These are phyloP conservation scores for Heloderma charlesbogerti DNA, from an alignment of 2,113 vertebrate species.

Conservation along the genomic window DNA sequence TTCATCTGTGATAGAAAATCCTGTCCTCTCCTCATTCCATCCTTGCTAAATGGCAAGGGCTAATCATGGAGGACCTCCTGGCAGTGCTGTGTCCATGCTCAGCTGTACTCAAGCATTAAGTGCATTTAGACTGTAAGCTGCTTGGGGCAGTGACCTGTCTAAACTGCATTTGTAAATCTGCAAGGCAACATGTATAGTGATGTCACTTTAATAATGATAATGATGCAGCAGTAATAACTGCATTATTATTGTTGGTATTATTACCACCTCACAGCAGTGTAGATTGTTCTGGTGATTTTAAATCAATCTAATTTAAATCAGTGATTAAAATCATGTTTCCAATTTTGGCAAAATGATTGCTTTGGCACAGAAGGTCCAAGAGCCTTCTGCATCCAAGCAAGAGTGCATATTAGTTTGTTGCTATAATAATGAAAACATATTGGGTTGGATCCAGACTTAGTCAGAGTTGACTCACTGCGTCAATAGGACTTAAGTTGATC, in stretches of 20 bases:
- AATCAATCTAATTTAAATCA: background rate
- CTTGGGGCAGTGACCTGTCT: background rate
- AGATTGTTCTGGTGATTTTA: background rate
- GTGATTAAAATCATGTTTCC: background rate
- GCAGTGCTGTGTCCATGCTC: too few species aligned
- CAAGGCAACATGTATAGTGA: background rate
- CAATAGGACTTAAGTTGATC: too few species aligned
- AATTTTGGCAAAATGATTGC: background rate
- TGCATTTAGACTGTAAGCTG: background rate
- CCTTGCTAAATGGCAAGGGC: accelerated
- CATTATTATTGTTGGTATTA: background rate
- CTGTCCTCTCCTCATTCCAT: background rate
- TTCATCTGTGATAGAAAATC: background rate
- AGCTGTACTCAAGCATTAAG: background rate
- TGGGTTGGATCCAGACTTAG: too few species aligned
- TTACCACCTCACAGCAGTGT: background rate
- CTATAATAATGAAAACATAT: background rate
- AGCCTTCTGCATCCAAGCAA: background rate
- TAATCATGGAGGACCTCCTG: accelerated
- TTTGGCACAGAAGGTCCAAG: background rate
- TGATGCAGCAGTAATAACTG: background rate
- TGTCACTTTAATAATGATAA: background rate
- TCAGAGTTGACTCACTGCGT: too few species aligned
- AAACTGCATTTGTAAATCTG: background rate
- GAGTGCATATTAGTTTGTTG: background rate